Percentiles rank a stretch among this genome's conserved stretches.
Conservation (phyloP, 2,888 invertebrate species). For the Pimpla rufipes region DNA sequence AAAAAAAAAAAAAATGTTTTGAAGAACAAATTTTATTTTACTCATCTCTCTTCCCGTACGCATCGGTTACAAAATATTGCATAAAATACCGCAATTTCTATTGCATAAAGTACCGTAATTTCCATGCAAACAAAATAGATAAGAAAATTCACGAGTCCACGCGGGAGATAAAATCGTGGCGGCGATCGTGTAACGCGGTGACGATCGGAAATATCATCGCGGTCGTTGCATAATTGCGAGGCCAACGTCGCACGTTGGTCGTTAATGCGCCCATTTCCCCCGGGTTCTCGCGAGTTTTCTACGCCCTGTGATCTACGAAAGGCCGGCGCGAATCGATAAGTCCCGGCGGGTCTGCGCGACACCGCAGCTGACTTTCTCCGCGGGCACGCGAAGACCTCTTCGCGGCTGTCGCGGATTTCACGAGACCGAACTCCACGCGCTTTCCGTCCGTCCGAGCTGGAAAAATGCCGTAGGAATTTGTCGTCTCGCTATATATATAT, state of each 20-base stretch:
- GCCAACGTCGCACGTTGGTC: too few relatives aligned
- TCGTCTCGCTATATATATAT: slow-evolving; percentile 23
- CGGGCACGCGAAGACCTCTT: slow-evolving; percentile 32
- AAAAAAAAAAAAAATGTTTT: too few relatives aligned
- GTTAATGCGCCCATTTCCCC: not conserved
- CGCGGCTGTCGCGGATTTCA: slow-evolving; percentile 52
- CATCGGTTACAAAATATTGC: not conserved
- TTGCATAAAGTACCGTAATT: not conserved
- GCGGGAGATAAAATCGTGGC: too few relatives aligned
- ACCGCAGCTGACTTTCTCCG: slow-evolving; percentile 8
- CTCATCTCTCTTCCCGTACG: too few relatives aligned
- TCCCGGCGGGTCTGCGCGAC: slow-evolving; percentile 5
- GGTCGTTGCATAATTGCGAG: slow-evolving; percentile 12
- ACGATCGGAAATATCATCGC: not conserved
- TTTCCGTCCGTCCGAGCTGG: slow-evolving; percentile 29
- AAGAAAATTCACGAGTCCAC: too few relatives aligned
- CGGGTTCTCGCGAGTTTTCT: too few relatives aligned
- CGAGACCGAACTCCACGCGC: slow-evolving; percentile 56
- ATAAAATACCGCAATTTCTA: not conserved
- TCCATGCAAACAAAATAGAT: too few relatives aligned
- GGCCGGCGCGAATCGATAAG: slow-evolving; percentile 29
- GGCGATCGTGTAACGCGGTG: slow-evolving; percentile 1
- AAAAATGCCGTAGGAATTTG: slow-evolving; percentile 20
- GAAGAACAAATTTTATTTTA: too few relatives aligned
- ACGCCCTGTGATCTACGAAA: slow-evolving; percentile 14